Evolutionary conservation across 1,140 invertebrate genomes (phyloP).

Genomic region (Magallana angulata): DNA sequence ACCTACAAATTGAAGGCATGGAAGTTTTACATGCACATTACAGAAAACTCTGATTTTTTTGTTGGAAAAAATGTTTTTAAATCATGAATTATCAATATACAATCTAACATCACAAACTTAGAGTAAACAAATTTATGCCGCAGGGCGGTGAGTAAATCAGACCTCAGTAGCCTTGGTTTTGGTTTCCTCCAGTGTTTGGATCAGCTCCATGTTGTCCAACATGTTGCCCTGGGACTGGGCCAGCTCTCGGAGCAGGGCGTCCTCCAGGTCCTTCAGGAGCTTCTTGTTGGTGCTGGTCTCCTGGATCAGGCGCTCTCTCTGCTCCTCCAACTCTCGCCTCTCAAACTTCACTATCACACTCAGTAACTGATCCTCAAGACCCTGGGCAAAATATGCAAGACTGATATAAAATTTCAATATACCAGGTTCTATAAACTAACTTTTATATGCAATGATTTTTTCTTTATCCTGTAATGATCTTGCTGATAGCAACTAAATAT

Average conservation of each 20-base stretch:
- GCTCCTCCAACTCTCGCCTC: slow-evolving; percentile 81
- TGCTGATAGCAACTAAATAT: too few species aligned
- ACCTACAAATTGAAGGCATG: slow-evolving; percentile 80
- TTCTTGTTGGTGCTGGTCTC: slow-evolving; percentile 92
- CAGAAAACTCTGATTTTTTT: too few species aligned
- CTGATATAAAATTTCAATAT: too few species aligned
- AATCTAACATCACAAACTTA: too few species aligned
- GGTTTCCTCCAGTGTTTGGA: slow-evolving; percentile 92
- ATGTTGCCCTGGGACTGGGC: slow-evolving; percentile 92
- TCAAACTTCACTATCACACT: slow-evolving; percentile 92
- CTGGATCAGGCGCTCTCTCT: slow-evolving; percentile 87
- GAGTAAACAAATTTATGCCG: not conserved
- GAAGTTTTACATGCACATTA: not conserved
- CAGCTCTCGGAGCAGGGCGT: slow-evolving; percentile 89
- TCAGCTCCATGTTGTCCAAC: slow-evolving; percentile 92
- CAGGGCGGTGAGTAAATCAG: not conserved
- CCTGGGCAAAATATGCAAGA: slow-evolving; percentile 77
- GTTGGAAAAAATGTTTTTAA: too few species aligned
- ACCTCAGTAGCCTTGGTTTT: slow-evolving; percentile 89
- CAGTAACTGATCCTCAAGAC: slow-evolving; percentile 92
- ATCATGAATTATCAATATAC: too few species aligned
- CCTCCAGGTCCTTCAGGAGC: slow-evolving; percentile 89
- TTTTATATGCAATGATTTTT: too few species aligned
- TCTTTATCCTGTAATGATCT: too few species aligned
- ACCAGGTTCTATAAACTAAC: too few species aligned